phyloP scores from a whole-genome alignment of 2,797 vertebrate genomes.

The Lacerta agilis region DNA sequence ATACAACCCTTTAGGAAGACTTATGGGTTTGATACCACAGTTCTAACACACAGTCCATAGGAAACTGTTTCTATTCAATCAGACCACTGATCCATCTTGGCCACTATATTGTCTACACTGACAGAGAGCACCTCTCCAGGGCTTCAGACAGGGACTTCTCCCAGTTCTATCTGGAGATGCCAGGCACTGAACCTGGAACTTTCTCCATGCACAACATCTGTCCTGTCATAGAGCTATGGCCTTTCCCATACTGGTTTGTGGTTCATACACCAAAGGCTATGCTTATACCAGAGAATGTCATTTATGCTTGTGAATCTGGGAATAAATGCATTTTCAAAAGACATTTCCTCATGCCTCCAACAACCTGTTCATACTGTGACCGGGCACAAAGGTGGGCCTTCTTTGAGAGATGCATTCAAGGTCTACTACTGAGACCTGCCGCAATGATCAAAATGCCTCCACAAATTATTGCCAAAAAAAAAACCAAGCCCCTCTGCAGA shows the following conservation, averaged over 20 bases:
- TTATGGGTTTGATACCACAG: background rate
- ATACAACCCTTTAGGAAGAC: background rate
- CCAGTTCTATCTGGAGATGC: background rate
- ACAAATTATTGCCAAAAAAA: conserved; percentile 67
- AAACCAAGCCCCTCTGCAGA: conserved; percentile 68
- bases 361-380: conserved; percentile 32
- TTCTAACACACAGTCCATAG: background rate
- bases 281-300: background rate
- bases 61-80: background rate
- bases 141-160: background rate
- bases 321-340: conserved; percentile 45
- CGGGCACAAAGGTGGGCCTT: conserved; percentile 47
- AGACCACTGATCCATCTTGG: background rate
- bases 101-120: background rate
- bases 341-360: conserved; percentile 33
- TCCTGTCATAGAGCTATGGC: background rate
- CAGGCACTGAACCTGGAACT: background rate
- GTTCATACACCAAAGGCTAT: background rate
- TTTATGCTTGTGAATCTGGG: conserved; percentile 40
- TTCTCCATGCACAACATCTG: background rate
- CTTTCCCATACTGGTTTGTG: background rate
- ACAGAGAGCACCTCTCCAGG: background rate
- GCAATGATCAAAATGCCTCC: conserved; percentile 67
- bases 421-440: conserved; percentile 50
- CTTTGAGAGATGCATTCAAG: conserved; percentile 59